Base-by-base conservation (phyloP, 2,113 vertebrate genomes). In the Coreoperca whiteheadi region DNA sequence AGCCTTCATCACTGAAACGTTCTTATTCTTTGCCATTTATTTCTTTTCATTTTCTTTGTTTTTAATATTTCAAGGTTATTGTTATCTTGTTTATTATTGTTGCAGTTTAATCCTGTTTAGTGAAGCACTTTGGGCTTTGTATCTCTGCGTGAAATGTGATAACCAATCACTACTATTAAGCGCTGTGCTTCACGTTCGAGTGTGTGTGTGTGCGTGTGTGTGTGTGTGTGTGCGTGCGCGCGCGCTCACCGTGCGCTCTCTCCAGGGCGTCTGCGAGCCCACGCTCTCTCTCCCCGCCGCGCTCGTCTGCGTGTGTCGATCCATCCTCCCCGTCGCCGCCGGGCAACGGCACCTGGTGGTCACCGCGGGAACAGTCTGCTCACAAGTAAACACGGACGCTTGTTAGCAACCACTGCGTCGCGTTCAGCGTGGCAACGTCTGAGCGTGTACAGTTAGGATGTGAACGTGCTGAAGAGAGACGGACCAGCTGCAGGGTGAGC, bases 401-500 rank as follows among this genome's bases (percentile, higher is more conserved):
- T 0, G 25, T 66, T 2, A 43, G 12, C 61, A 30, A 4, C 30
- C 11, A 11, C 34, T 5, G 8, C 4, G 23, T n/a, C 5, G 20
- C 6, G 18, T 18, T 6, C 7, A 67, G 0, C 6, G 12, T 14
- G 41, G 7, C 9, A 12, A 30, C 0, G 18, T 43, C 28, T 30
- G 39, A 25, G 12, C 6, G 4, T 34, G 6, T 10, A 41, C 39
- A 41, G 39, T 41, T 9, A 9, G 9, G 8, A 41, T 39, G 41
- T 32, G 3, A 37, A 25, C 30, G 7, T 14, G 56, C 5, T 3
- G 30, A 15, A 67, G 6, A 59, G 28, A 43, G 2, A 89, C 90
- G 0, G 18, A 96, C 95, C 94, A 94, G 83, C 54, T 96, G 96
- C 77, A 95, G 89, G 50, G 97, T 96, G 92, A 99, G 95, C 20